Percentiles rank a stretch among this genome's conserved stretches.
These are phyloP conservation scores for Oceanodroma leucorhoa DNA, from an alignment of 2,797 vertebrate species.

Conservation along the genomic window DNA sequence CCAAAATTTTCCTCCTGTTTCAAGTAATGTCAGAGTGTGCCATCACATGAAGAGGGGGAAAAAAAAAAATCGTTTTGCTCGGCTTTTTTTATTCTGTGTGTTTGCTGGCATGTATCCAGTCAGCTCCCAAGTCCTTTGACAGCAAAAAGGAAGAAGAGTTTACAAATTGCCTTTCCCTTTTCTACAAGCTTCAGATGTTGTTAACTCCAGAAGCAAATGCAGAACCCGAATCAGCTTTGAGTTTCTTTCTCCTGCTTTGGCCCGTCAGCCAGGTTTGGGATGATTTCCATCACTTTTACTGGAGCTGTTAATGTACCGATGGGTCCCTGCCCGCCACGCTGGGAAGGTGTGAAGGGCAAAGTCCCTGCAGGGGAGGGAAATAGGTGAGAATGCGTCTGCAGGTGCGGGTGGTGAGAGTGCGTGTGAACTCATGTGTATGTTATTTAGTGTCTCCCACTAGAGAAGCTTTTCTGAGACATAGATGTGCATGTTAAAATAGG, in stretches of 20 bases:
- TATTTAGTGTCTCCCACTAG: slow-evolving; percentile 24
- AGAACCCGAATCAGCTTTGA: neutral
- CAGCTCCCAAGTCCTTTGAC: neutral
- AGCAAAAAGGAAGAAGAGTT: neutral
- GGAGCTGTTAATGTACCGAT: neutral
- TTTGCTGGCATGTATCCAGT: neutral
- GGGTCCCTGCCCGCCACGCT: neutral
- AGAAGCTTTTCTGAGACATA: slow-evolving; percentile 36
- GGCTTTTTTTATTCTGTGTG: neutral
- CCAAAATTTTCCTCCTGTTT: neutral
- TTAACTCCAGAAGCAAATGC: neutral
- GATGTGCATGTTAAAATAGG: slow-evolving; percentile 47
- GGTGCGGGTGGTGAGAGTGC: neutral
- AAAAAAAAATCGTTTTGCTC: neutral
- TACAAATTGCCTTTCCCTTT: neutral
- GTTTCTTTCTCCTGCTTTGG: neutral
- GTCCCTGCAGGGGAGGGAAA: neutral
- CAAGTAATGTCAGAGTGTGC: neutral
- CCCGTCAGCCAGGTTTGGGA: neutral
- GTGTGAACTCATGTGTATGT: neutral
- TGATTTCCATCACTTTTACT: neutral
- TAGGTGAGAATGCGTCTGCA: neutral
- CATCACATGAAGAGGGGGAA: neutral
- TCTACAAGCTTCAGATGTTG: neutral
- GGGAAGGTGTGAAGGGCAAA: neutral